Percentiles rank a stretch among this genome's conserved stretches.
These are phyloP conservation scores for Trachurus trachurus DNA, from an alignment of 2,797 vertebrate genomes.

Conservation along the genomic window DNA sequence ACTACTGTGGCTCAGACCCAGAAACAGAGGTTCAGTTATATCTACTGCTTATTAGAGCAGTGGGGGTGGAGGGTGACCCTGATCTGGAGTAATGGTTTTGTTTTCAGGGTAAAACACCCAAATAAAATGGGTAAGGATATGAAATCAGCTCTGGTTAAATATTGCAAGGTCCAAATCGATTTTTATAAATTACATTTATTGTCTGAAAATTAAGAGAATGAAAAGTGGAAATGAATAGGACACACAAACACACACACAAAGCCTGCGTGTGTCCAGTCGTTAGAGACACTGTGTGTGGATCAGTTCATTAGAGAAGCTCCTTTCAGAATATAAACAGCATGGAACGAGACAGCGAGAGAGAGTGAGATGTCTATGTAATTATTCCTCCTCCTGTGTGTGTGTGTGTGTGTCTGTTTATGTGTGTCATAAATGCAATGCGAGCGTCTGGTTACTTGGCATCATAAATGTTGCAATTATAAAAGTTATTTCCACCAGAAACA, in stretches of 20 bases:
- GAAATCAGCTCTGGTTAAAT: background rate
- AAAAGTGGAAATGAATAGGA: background rate
- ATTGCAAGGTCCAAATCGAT: background rate
- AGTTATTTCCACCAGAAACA: conserved; percentile 35
- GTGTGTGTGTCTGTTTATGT: conserved; percentile 22
- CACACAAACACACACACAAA: background rate
- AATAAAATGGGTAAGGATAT: background rate
- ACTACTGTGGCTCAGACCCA: background rate
- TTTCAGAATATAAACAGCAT: conserved; percentile 33
- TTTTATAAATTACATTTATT: background rate
- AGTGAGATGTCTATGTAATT: background rate
- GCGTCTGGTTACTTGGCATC: conserved; percentile 18
- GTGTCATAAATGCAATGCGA: conserved; percentile 27
- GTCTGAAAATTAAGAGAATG: background rate
- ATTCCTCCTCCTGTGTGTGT: background rate
- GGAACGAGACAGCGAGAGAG: background rate
- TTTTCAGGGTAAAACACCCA: no score
- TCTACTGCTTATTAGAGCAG: background rate
- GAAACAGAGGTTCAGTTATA: background rate
- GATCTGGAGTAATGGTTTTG: no score
- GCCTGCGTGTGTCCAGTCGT: background rate
- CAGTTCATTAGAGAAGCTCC: conserved; percentile 43
- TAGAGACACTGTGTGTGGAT: background rate
- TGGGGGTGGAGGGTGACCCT: no score
- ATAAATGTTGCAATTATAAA: conserved; percentile 47